Conservation (phyloP, 1,140 invertebrate species). For the Aphis craccivora region DNA sequence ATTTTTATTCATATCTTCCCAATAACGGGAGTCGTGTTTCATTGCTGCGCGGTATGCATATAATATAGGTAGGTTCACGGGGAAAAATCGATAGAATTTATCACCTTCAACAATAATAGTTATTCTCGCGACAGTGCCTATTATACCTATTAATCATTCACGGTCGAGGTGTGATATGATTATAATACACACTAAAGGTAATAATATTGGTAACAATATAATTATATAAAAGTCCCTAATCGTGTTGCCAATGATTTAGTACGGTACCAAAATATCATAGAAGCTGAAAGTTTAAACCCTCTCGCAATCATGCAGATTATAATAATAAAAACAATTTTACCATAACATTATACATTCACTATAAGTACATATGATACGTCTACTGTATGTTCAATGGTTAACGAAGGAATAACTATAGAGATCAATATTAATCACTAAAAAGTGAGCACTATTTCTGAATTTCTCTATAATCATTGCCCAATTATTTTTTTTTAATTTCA, state of each 20-base stretch:
- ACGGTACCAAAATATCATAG: not conserved
- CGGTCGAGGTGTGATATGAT: not conserved
- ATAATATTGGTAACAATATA: not conserved
- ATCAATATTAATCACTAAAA: not conserved
- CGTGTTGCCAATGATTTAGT: not conserved
- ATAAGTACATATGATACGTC: not conserved
- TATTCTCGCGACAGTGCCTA: not conserved
- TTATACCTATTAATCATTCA: not conserved
- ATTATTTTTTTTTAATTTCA: not conserved
- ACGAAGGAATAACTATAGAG: too few species aligned
- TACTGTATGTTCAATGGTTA: not conserved
- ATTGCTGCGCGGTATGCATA: not conserved
- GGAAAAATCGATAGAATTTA: not conserved
- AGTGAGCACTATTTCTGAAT: not conserved
- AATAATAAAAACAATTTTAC: not conserved
- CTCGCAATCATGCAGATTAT: not conserved
- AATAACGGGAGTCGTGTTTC: not conserved
- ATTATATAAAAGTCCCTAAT: not conserved
- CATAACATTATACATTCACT: not conserved
- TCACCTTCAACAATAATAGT: not conserved
- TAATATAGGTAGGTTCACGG: not conserved
- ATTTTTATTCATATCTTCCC: not conserved
- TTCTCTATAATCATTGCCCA: not conserved
- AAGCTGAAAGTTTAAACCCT: not conserved
- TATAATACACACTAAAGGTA: not conserved